These are phyloP conservation scores for Lobophora halterata DNA, from an alignment of 2,888 invertebrate genomes.

Conservation along the genomic window DNA sequence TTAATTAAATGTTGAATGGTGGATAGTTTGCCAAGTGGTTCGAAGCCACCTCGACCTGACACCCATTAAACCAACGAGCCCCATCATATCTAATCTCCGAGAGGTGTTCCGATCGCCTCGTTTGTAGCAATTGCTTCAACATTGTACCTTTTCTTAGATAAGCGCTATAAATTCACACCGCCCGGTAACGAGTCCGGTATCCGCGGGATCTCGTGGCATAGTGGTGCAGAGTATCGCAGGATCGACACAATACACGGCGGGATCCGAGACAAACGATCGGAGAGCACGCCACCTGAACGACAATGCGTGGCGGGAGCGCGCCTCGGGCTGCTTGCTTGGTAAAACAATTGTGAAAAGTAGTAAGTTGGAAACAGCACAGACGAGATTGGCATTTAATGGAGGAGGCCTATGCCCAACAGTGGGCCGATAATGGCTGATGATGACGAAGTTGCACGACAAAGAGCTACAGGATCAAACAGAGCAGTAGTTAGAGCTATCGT, in stretches of 20 bases:
- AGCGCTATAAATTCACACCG: conserved; percentile 20
- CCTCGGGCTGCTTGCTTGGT: too few species aligned
- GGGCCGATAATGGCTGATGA: too few species aligned
- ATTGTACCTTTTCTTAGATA: conserved; percentile 2
- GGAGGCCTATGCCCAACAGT: too few species aligned
- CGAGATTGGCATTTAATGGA: too few species aligned
- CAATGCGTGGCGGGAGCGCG: conserved; percentile 17
- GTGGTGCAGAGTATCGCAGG: conserved; percentile 22
- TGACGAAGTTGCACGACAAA: too few species aligned
- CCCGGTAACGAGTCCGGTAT: conserved; percentile 21
- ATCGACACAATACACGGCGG: conserved; percentile 38
- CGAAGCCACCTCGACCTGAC: too few species aligned
- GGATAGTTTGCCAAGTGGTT: too few species aligned
- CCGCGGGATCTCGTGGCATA: conserved; percentile 16
- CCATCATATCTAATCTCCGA: conserved; percentile 15
- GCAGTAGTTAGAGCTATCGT: too few species aligned
- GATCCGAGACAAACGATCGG: conserved; percentile 45
- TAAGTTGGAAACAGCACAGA: too few species aligned
- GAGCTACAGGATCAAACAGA: too few species aligned
- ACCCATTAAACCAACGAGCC: neutral
- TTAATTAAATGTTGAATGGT: too few species aligned
- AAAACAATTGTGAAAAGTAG: too few species aligned
- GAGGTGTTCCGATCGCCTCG: conserved; percentile 15
- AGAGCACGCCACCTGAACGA: conserved; percentile 45
- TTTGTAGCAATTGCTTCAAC: conserved; percentile 23